phyloP scores from a whole-genome alignment of 2,797 vertebrate species.

The Gadopsis bispinosus region DNA sequence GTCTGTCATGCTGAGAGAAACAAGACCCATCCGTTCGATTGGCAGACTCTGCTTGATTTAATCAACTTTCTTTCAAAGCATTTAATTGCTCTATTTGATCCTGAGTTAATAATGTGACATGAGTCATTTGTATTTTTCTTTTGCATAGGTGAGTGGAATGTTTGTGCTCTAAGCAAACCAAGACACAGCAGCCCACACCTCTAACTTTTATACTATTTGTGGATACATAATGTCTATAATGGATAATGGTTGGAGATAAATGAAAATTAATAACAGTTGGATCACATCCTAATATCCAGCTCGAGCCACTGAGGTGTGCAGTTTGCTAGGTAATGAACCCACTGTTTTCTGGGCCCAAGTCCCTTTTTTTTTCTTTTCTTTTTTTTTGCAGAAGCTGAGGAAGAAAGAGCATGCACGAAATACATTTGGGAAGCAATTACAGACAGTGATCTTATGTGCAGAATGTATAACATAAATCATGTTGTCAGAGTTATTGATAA shows the following conservation, averaged over 20 bases:
- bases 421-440: constrained; percentile 73
- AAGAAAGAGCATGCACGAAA: constrained; percentile 41
- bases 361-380: not conserved
- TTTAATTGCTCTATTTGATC: constrained; percentile 2
- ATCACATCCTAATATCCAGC: constrained; percentile 51
- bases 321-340: constrained; percentile 59
- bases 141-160: not conserved
- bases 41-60: constrained; percentile 17
- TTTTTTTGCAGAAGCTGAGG: constrained; percentile 1
- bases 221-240: constrained; percentile 19
- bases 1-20: constrained; percentile 29
- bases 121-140: not conserved
- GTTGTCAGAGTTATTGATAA: constrained; percentile 81
- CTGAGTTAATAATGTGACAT: constrained; percentile 6
- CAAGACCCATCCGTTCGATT: not conserved
- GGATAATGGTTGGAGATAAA: constrained; percentile 24
- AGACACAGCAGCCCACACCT: not conserved
- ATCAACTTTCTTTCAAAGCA: constrained; percentile 28
- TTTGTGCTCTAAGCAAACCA: not conserved
- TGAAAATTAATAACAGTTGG: constrained; percentile 42
- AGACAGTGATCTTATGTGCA: constrained; percentile 69
- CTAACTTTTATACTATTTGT: constrained; percentile 13
- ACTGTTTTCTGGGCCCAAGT: constrained; percentile 2
- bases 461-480: constrained; percentile 76
- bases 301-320: constrained; percentile 56